Base-by-base conservation (phyloP, 2,113 vertebrate species). In the Tautogolabrus adspersus region DNA sequence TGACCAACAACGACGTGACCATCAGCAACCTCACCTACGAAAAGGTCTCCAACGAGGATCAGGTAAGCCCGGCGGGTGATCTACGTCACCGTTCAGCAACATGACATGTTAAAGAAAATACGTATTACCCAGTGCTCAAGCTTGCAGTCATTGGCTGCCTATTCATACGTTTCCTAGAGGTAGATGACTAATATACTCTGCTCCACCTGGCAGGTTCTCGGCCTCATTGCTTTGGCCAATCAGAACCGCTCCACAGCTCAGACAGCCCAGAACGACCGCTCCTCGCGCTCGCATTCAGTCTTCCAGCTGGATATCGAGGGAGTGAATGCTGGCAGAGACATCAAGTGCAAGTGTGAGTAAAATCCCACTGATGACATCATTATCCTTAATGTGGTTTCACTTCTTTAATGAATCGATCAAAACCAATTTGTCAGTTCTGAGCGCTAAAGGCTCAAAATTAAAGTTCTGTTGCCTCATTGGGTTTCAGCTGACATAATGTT, bases 281-380 rank as follows among this genome's bases (percentile, higher is more conserved):
- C 97, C 44, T 99, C 97, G 9, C 96, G 97, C 57, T 99, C 97
- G 1, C 97, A 98, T 0, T 95, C 94, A 0, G 93, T 95, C n/a
- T 95, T 95, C 79, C 96, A 96, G 68, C 95, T 99, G 74, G 96
- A 98, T 56, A 98, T 99, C 0, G 81, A 94, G 66, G 94, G 94
- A n/a, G 87, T 85, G 10, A 94, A 99, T 72, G 86, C 85, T 0
- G 95, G 96, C 52, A 90, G 92, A 0, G 97, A 96, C 1, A 52
- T 89, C 60, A 94, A 91, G 68, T 80, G 92, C 95, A 22, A 97
- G 92, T 94, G 95, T 96, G 91, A 96, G 94, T 88, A 37, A 6
- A 22, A 30, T 15, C 38, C 0, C 3, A 0, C 13, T 15, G 23
- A 30, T 42, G 5, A 8, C n/a, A 1, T 1, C 15, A 10, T 5